A percentile compares a stretch with the other conserved stretches of the same genome.
Evolutionary conservation across 2,888 invertebrate genomes (phyloP).

Genomic region (Galeopsomyia nigrocyanea): DNA sequence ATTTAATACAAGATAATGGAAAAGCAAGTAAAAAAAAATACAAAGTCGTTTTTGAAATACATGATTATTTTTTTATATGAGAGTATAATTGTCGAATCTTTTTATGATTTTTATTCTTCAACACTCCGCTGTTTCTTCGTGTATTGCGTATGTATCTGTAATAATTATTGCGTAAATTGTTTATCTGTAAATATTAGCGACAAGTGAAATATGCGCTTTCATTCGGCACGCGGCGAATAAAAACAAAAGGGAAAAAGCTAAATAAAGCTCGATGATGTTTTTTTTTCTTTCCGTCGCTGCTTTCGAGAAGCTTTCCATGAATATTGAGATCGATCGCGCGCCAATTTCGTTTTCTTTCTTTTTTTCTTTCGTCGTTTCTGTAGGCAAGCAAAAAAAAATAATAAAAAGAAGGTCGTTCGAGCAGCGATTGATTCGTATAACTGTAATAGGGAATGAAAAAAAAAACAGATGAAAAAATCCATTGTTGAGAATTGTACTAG

Average conservation of each 20-base stretch:
- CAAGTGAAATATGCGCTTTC: constrained; percentile 40
- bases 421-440: constrained; percentile 37
- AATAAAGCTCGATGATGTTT: constrained; percentile 19
- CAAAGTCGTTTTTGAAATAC: constrained; percentile 44
- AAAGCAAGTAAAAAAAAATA: background rate
- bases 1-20: constrained; percentile 35
- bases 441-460: constrained; percentile 45
- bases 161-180: constrained; percentile 43
- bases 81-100: constrained; percentile 11
- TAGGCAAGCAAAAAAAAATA: constrained; percentile 24
- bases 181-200: constrained; percentile 47
- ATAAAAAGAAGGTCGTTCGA: constrained; percentile 27
- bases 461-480: background rate
- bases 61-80: constrained; percentile 48
- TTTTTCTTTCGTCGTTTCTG: constrained; percentile 35
- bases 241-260: constrained; percentile 17
- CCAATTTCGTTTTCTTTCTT: constrained; percentile 25
- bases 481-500: constrained; percentile 49
- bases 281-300: constrained; percentile 25
- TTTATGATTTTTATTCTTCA: constrained; percentile 36
- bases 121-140: constrained; percentile 42
- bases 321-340: constrained; percentile 35
- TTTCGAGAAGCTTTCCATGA: constrained; percentile 40
- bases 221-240: constrained; percentile 32
- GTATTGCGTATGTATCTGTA: constrained; percentile 44